Evolutionary conservation across 37 sponge, comb jelly and placozoan species (phyloP).

Genomic region (Beroe ovata): DNA sequence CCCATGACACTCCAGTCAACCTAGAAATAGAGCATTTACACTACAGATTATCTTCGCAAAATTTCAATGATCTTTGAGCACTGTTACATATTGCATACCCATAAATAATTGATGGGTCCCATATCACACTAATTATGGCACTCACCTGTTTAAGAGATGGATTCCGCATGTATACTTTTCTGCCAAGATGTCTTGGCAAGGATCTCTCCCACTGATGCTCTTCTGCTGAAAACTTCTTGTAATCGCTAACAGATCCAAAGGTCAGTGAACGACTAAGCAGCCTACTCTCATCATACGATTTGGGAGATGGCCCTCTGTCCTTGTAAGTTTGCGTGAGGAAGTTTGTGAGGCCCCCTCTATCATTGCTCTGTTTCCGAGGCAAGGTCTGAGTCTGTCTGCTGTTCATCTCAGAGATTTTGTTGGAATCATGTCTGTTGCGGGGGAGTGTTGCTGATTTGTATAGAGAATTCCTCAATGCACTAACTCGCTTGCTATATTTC

Average conservation of each 20-base stretch:
- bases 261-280: slow-evolving; percentile 46
- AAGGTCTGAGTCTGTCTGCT: slow-evolving; percentile 9
- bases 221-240: slow-evolving; percentile 49
- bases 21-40: too few species aligned
- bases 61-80: too few species aligned
- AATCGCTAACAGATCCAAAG: slow-evolving; percentile 31
- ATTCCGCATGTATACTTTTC: slow-evolving; percentile 29
- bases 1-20: slow-evolving; percentile 65
- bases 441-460: slow-evolving; percentile 40
- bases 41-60: too few species aligned
- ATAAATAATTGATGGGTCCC: too few species aligned
- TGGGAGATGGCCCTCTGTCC: slow-evolving; percentile 1
- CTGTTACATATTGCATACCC: too few species aligned
- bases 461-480: background rate
- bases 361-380: slow-evolving; percentile 8
- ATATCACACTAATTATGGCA: slow-evolving; percentile 34
- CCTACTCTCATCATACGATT: background rate
- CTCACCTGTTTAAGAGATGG: slow-evolving; percentile 32
- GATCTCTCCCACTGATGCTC: slow-evolving; percentile 25
- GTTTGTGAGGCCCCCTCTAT: background rate
- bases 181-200: slow-evolving; percentile 61
- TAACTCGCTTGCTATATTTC: slow-evolving; percentile 57
- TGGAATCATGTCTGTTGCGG: slow-evolving; percentile 29
- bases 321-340: slow-evolving; percentile 25
- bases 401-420: background rate